phyloP scores from a whole-genome alignment of 53 echinoderm and acorn worm species.

The Temnopleurus reevesii region DNA sequence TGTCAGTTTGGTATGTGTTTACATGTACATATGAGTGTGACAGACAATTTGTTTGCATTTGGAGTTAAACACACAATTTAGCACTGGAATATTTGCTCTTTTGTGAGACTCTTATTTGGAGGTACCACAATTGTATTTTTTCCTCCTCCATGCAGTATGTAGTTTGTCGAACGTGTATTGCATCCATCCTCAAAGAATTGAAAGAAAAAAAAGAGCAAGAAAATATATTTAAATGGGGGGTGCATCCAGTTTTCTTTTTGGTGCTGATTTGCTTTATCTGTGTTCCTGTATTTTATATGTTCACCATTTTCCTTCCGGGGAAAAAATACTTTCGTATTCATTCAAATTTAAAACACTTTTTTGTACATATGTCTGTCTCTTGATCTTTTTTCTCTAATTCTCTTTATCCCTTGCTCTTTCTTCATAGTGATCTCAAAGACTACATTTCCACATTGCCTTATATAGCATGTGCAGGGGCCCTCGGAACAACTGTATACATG shows the following conservation, averaged over 20 bases:
- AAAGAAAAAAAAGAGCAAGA: too few species aligned
- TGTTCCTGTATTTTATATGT: too few species aligned
- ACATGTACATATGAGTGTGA: background rate
- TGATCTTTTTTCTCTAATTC: background rate
- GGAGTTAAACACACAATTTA: background rate
- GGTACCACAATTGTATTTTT: background rate
- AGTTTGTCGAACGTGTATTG: too few species aligned
- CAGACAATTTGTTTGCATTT: constrained; percentile 7
- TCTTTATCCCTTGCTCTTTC: background rate
- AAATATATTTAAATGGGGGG: too few species aligned
- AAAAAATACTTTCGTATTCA: too few species aligned
- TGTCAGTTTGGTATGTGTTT: background rate
- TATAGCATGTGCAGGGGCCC: constrained; percentile 40
- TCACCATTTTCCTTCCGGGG: background rate
- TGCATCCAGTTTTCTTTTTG: too few species aligned
- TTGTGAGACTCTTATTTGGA: background rate
- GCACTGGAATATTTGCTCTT: background rate
- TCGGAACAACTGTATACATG: background rate
- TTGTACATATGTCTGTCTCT: background rate
- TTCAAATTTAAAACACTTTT: background rate
- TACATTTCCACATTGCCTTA: constrained; percentile 36
- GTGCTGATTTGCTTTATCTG: background rate
- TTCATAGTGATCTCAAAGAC: constrained; percentile 12
- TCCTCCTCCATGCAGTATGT: too few species aligned
- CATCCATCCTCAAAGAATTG: too few species aligned